Percentiles rank a stretch among this genome's conserved stretches.
Conservation (phyloP, 2,888 invertebrate genomes). For the Andricus quercusramuli region DNA sequence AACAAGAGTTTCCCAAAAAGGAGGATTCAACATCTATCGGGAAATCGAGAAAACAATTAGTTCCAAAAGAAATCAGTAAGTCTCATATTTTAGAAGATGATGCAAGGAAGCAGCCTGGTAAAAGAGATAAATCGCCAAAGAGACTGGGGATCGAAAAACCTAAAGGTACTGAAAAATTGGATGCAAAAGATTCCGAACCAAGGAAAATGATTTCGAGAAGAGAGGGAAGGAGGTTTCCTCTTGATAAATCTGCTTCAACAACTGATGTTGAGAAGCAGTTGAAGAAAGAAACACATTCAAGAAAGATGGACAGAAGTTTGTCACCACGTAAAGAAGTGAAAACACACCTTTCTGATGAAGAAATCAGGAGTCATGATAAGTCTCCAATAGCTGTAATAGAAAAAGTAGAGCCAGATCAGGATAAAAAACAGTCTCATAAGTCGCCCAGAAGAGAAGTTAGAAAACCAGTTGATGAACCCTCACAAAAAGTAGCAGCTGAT, state of each 20-base stretch:
- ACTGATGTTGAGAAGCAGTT: neutral
- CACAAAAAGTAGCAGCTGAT: slow-evolving; percentile 3
- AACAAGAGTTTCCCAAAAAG: neutral
- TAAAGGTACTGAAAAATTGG: neutral
- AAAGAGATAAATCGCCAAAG: neutral
- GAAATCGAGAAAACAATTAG: neutral
- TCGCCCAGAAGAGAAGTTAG: slow-evolving; percentile 22
- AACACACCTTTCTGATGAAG: neutral
- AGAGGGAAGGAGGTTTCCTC: neutral
- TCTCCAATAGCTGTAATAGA: neutral
- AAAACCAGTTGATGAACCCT: slow-evolving; percentile 18
- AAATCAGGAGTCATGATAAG: neutral
- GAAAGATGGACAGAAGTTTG: neutral
- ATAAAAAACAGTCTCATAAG: slow-evolving; percentile 9
- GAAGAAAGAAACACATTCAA: neutral
- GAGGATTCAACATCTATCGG: neutral
- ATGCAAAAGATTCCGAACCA: neutral
- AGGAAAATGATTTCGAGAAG: neutral
- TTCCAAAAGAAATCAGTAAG: neutral
- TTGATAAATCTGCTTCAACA: neutral
- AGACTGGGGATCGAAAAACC: no score
- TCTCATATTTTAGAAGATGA: neutral
- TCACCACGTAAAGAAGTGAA: slow-evolving; percentile 3
- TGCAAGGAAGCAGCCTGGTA: neutral
- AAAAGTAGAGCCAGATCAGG: neutral